phyloP scores from a whole-genome alignment of 2,888 invertebrate genomes.

The Parochlus steinenii region DNA sequence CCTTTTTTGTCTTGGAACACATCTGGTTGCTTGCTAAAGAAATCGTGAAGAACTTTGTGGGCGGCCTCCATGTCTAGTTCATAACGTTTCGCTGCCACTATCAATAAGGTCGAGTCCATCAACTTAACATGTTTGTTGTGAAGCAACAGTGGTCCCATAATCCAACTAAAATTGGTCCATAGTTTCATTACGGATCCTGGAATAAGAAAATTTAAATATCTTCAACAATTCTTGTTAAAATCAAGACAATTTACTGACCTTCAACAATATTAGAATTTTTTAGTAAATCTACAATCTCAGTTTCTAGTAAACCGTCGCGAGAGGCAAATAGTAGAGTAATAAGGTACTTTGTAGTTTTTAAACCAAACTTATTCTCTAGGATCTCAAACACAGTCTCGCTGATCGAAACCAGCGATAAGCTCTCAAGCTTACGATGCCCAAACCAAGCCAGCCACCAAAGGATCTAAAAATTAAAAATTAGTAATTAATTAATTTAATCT shows the following conservation, averaged over 20 bases:
- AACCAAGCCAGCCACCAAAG: conserved; percentile 46
- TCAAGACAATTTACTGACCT: conserved; percentile 34
- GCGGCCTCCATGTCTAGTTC: conserved; percentile 15
- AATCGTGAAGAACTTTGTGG: conserved; percentile 15
- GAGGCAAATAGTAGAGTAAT: conserved; percentile 57
- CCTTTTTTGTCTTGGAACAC: conserved; percentile 15
- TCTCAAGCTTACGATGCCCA: conserved; percentile 36
- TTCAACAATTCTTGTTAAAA: not conserved
- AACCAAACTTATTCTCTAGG: conserved; percentile 49
- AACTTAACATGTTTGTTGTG: conserved; percentile 26
- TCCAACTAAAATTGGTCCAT: conserved; percentile 31
- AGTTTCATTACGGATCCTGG: conserved; percentile 17
- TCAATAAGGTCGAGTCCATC: conserved; percentile 25
- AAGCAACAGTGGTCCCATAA: conserved; percentile 29
- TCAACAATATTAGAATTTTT: conserved; percentile 46
- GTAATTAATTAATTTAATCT: conserved; percentile 2
- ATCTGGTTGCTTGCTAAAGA: conserved; percentile 17
- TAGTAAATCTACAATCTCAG: conserved; percentile 58
- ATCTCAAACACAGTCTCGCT: conserved; percentile 46
- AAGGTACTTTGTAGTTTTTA: conserved; percentile 45
- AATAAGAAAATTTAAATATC: conserved; percentile 1
- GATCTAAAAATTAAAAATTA: conserved; percentile 25
- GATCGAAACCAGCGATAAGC: conserved; percentile 36
- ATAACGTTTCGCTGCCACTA: conserved; percentile 24
- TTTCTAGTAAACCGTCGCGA: conserved; percentile 61